phyloP scores from a whole-genome alignment of 2,113 vertebrate species.

The Centropristis striata region DNA sequence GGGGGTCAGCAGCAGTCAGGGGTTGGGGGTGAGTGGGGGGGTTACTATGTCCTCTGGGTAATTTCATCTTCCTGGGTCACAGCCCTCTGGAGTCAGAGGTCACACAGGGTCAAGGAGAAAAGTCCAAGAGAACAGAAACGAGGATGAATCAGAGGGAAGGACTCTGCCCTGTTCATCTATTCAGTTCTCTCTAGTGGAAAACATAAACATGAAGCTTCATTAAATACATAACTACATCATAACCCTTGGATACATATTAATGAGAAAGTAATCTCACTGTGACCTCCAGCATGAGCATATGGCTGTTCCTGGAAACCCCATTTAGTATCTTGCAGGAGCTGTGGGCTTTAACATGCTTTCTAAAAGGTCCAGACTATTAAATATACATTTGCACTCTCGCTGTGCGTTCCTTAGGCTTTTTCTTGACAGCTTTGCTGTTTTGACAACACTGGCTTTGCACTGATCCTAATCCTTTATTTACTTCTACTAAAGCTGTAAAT shows the following conservation, averaged over 20 bases:
- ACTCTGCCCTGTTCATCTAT: background rate
- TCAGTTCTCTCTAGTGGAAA: background rate
- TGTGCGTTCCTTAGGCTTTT: background rate
- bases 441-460: background rate
- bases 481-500: conserved; percentile 2
- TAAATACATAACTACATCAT: background rate
- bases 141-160: background rate
- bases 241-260: background rate
- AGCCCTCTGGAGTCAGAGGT: conserved; percentile 18
- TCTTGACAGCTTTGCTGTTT: conserved; percentile 5
- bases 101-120: conserved; percentile 42
- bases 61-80: conserved; percentile 48
- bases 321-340: conserved; percentile 18
- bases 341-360: background rate
- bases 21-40: conserved; percentile 5
- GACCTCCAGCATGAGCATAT: background rate
- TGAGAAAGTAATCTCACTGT: background rate
- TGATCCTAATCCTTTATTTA: conserved; percentile 34
- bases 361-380: conserved; percentile 20
- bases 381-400: conserved; percentile 48
- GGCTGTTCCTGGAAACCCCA: conserved; percentile 23
- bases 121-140: background rate
- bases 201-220: background rate
- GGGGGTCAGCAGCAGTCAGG: conserved; percentile 16
- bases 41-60: conserved; percentile 32